Evolutionary conservation across 2,113 vertebrate genomes (phyloP).

Genomic region (Seriola dumerili): DNA sequence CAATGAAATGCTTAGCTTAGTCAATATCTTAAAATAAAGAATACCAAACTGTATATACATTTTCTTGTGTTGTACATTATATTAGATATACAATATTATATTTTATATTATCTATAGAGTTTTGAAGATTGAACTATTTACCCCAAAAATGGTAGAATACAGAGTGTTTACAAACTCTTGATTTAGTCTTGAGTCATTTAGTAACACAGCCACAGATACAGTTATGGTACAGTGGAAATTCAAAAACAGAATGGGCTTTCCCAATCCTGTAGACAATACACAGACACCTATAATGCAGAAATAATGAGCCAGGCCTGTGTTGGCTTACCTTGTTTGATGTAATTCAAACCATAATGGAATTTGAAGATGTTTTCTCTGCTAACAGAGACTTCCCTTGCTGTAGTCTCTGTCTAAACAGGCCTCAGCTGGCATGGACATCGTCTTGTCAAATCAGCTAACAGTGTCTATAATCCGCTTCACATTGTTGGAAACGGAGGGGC

Average conservation of each 20-base stretch:
- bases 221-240: conserved; percentile 20
- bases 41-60: too few relatives aligned
- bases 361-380: conserved; percentile 26
- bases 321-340: conserved; percentile 42
- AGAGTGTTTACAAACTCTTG: too few relatives aligned
- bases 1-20: too few relatives aligned
- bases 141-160: too few relatives aligned
- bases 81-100: too few relatives aligned
- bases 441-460: background rate
- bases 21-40: too few relatives aligned
- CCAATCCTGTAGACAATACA: conserved; percentile 25
- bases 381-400: background rate
- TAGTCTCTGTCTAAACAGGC: conserved; percentile 32
- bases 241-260: conserved; percentile 31
- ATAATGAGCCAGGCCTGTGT: conserved; percentile 41
- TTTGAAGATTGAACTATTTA: too few relatives aligned
- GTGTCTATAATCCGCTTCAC: background rate
- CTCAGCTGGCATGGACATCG: background rate
- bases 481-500: background rate
- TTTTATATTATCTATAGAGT: too few relatives aligned
- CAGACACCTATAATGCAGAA: conserved; percentile 32
- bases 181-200: background rate
- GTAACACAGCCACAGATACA: background rate
- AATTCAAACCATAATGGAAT: conserved; percentile 51
- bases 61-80: too few relatives aligned